These are phyloP conservation scores for Rhinichthys osculus DNA, from an alignment of 2,797 vertebrate genomes.

Conservation along the genomic window DNA sequence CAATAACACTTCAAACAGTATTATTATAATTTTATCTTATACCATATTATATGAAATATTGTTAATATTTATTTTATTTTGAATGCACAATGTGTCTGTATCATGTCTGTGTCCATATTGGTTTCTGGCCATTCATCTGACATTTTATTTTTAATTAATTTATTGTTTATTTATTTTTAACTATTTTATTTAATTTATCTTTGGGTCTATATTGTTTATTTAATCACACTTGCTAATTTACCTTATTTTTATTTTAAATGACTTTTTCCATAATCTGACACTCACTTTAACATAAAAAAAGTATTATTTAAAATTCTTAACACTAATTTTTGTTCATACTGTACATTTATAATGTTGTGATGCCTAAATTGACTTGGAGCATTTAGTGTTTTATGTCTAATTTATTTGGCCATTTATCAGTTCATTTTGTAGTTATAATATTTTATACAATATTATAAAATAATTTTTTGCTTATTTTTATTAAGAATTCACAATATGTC, in stretches of 20 bases:
- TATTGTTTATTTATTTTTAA: not conserved
- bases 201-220: not conserved
- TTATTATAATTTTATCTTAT: not conserved
- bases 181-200: not conserved
- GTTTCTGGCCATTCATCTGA: not conserved
- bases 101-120: not conserved
- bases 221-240: not conserved
- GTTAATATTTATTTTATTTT: not conserved
- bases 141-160: too few species aligned
- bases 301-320: not conserved
- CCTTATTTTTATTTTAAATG: not conserved
- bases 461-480: not conserved
- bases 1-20: not conserved
- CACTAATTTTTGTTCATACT: too few species aligned
- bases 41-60: not conserved
- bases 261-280: not conserved
- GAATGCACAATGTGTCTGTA: not conserved
- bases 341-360: too few species aligned
- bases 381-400: not conserved
- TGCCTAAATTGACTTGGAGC: not conserved
- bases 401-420: not conserved
- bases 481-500: not conserved
- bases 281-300: too few species aligned
- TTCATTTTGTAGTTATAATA: not conserved
- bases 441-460: not conserved